Conservation (phyloP, 1,140 invertebrate genomes). For the Tetramorium simillimum region DNA sequence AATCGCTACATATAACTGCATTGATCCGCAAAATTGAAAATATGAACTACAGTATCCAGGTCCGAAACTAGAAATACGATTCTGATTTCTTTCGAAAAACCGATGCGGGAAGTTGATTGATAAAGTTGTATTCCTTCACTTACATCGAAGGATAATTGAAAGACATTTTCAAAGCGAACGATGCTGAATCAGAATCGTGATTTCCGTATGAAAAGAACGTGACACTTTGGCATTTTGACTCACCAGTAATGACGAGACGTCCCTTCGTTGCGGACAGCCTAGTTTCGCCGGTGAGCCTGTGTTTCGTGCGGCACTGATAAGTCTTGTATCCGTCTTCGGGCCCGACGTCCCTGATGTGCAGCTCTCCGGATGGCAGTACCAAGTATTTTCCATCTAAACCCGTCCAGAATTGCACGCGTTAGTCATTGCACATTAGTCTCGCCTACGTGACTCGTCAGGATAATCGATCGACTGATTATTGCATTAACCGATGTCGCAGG, state of each 20-base stretch:
- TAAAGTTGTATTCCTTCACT: neutral
- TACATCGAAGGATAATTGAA: slow-evolving; percentile 20
- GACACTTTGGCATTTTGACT: slow-evolving; percentile 82
- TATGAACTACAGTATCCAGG: slow-evolving; percentile 47
- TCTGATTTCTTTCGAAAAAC: slow-evolving; percentile 60
- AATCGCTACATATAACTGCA: neutral
- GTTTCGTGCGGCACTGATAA: slow-evolving; percentile 97
- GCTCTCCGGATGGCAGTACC: slow-evolving; percentile 96
- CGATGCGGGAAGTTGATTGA: neutral
- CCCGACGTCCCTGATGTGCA: slow-evolving; percentile 96
- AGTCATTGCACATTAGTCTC: slow-evolving; percentile 32
- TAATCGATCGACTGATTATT: slow-evolving; percentile 63
- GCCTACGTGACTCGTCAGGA: slow-evolving; percentile 44
- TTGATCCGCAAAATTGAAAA: neutral
- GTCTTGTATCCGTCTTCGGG: slow-evolving; percentile 97
- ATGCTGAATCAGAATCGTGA: slow-evolving; percentile 72
- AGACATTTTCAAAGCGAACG: neutral
- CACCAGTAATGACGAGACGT: slow-evolving; percentile 97
- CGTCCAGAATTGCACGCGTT: slow-evolving; percentile 48
- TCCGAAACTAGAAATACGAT: slow-evolving; percentile 70
- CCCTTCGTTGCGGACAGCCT: slow-evolving; percentile 97
- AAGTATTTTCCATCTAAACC: slow-evolving; percentile 95
- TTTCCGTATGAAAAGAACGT: slow-evolving; percentile 53
- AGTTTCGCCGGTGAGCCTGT: slow-evolving; percentile 96
- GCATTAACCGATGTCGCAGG: neutral